Base-by-base conservation (phyloP, 2,888 invertebrate species). In the Rambutsinella grinnellia region DNA sequence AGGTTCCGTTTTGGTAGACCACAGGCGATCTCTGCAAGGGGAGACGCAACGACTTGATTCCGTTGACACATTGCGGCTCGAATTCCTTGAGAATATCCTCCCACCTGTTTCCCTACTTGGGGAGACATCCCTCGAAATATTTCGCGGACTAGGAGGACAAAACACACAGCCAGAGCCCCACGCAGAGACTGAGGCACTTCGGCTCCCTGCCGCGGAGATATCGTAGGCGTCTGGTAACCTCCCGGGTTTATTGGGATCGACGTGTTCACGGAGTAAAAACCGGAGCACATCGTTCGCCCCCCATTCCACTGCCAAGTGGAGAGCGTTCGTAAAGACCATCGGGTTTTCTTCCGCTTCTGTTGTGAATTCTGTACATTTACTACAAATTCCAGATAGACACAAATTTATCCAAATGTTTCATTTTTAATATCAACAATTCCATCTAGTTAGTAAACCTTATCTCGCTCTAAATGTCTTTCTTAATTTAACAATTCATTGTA, bases 201-300 rank as follows among this genome's bases (percentile, higher is more conserved):
- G 76, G 70, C 82, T 82, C 23, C 84, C 84, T 6, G 84, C 83
- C 54, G 79, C 84, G 3, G 84, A 84, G 49, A 84, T 83, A 58
- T 84, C 83, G 61, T 84, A 83, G 8, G 80, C 82, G 49, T 81
- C 84, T 46, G 84, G 85, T 13, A 85, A 82, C 17, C 86, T 82
- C 0, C 89, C 89, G 0, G 89, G 88, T 74, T 88, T 87, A 85
- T 90, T 90, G 1, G 90, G 89, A 82, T 90, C 90, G 66, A 89
- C 86, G 44, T 89, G 88, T 84, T 88, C 88, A 77, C 88, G 88
- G 56, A 90, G 87, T 51, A 90, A 86, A 26, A 89, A 86, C 36
- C 88, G 85, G 3, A 89, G 86, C 17, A 89, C 89, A 80, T 90
- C 89, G 44, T 88, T 85, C 19, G 90, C 88, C 61, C 88, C 88